These are phyloP conservation scores for Plebejus anna DNA, from an alignment of 2,888 invertebrate genomes.

Conservation along the genomic window DNA sequence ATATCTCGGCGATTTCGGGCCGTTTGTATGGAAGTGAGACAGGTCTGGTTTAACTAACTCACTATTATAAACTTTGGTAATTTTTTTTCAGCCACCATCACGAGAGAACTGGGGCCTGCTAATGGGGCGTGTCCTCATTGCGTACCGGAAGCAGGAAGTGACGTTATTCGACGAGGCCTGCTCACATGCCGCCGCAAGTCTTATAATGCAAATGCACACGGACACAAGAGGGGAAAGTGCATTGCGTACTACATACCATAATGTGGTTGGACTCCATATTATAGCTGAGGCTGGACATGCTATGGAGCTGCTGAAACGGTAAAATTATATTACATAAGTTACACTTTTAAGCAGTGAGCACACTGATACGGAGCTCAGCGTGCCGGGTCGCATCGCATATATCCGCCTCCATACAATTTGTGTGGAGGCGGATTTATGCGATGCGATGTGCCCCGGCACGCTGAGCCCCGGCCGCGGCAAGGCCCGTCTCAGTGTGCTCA, in stretches of 20 bases:
- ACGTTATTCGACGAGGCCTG: slow-evolving; percentile 59
- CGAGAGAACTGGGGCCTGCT: slow-evolving; percentile 86
- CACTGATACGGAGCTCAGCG: too few relatives aligned
- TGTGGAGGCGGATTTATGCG: too few relatives aligned
- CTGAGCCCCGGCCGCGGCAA: too few relatives aligned
- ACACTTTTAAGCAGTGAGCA: too few relatives aligned
- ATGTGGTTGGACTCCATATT: slow-evolving; percentile 68
- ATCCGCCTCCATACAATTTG: too few relatives aligned
- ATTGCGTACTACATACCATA: slow-evolving; percentile 66
- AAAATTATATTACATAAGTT: too few relatives aligned
- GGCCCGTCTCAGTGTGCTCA: too few relatives aligned
- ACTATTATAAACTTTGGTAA: neutral
- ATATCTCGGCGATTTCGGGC: too few relatives aligned
- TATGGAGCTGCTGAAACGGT: slow-evolving; percentile 61
- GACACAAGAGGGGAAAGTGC: slow-evolving; percentile 67
- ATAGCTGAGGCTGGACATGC: slow-evolving; percentile 64
- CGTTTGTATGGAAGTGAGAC: too few relatives aligned
- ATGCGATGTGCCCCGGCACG: too few relatives aligned
- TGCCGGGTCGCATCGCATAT: too few relatives aligned
- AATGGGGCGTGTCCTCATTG: slow-evolving; percentile 85
- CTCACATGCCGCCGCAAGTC: slow-evolving; percentile 55
- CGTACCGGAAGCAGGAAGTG: slow-evolving; percentile 70
- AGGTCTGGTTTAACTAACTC: too few relatives aligned
- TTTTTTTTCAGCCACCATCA: slow-evolving; percentile 56
- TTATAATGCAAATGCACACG: slow-evolving; percentile 62